Evolutionary conservation across 1,140 invertebrate genomes (phyloP), one percentile per base, ranked within the genome.

Genomic region (Antheraea mylitta): DNA sequence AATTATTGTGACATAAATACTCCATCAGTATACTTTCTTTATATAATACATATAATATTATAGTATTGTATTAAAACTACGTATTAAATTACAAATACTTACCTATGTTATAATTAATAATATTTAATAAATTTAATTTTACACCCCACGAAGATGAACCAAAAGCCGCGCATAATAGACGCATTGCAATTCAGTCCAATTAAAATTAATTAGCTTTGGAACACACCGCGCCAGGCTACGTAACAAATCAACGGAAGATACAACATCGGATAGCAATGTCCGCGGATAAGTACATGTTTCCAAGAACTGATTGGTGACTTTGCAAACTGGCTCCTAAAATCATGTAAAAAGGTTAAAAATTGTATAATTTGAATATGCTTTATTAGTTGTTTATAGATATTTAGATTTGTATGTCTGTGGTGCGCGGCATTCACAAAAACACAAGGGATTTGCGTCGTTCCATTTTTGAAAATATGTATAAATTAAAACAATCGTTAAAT

Each of bases 171-270:
- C 81, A 88, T 86, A 89, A 90, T 87, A 86, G 85, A 89, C 85
- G 81, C 80, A 83, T 86, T 84, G 86, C 84, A 82, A 89, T 78
- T 72, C 74, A 74, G 77, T 83, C 89, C 89, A 91, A 91, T 91
- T 91, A 91, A 91, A 91, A 91, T 91, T 91, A 91, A 91, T 91
- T 90, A 91, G 86, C 85, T 85, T 81, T 83, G 78, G 86, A 88
- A 91, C 83, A 90, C 83, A 85, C 79, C 81, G 74, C 79, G 81
- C 80, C 80, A 77, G 77, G 78, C 79, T 77, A 88, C 80, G 86
- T 78, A 89, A 87, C 85, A 91, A 89, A 89, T 89, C 86, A 88
- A 91, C 85, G 80, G 84, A 86, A 89, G 87, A 89, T 89, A 88
- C 81, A 82, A 86, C 79, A 72, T 77, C 80, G 83, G 85, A 86